These are phyloP conservation scores for Alexandromys fortis DNA, from an alignment of 2,113 vertebrate species.

Conservation along the genomic window DNA sequence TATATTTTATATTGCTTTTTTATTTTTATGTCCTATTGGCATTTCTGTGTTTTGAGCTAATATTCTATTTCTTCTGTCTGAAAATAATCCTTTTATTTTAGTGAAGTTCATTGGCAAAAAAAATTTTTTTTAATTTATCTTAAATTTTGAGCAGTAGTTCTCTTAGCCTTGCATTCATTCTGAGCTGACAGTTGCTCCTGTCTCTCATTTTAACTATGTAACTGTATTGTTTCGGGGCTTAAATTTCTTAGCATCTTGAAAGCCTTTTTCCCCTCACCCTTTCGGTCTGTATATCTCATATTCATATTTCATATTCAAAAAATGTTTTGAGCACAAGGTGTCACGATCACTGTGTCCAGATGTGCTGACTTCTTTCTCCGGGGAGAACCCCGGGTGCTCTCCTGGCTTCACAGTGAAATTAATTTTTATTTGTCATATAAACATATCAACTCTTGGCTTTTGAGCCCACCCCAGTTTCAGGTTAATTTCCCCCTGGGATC, in stretches of 20 bases:
- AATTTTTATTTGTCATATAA: not conserved
- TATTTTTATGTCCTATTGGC: not conserved
- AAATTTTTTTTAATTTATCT: not conserved
- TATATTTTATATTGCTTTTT: not conserved
- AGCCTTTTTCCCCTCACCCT: not conserved
- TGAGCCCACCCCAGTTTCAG: not conserved
- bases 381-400: not conserved
- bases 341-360: rapidly evolving
- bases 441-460: not conserved
- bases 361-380: not conserved
- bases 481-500: not conserved
- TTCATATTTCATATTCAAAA: not conserved
- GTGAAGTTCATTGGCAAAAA: not conserved
- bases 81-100: not conserved
- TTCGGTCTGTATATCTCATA: not conserved
- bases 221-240: not conserved
- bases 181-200: not conserved
- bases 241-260: not conserved
- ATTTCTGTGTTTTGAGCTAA: not conserved
- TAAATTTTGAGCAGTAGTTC: not conserved
- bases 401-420: not conserved
- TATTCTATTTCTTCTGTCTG: not conserved
- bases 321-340: not conserved
- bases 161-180: not conserved
- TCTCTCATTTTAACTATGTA: not conserved